These are phyloP conservation scores for Rhynchotus rufescens DNA, from an alignment of 2,797 vertebrate genomes.

Conservation along the genomic window DNA sequence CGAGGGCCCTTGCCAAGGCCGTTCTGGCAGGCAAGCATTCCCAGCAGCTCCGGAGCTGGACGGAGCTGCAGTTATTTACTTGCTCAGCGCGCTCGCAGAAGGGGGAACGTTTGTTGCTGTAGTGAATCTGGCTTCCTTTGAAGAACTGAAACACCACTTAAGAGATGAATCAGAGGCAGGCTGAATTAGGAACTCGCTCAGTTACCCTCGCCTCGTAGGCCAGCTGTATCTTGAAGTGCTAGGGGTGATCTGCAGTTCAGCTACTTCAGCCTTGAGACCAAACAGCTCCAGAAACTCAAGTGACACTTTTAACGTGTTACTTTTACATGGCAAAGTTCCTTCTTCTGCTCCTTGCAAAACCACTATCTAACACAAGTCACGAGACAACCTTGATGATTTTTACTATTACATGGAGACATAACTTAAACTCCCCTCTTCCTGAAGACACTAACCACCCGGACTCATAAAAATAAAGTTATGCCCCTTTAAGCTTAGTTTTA, in stretches of 20 bases:
- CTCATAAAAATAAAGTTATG: not conserved
- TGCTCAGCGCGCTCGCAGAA: not conserved
- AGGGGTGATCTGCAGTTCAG: not conserved
- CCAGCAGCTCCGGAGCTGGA: not conserved
- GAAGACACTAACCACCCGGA: not conserved
- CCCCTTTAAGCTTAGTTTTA: not conserved
- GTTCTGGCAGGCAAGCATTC: constrained; percentile 28
- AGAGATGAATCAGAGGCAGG: constrained; percentile 33
- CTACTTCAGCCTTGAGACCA: not conserved
- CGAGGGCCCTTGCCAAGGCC: constrained; percentile 25
- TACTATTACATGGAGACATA: not conserved
- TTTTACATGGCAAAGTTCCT: not conserved
- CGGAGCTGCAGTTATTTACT: constrained; percentile 37
- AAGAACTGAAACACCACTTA: constrained; percentile 30
- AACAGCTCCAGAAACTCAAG: not conserved
- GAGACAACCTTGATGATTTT: not conserved
- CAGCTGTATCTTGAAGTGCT: not conserved
- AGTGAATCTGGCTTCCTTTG: constrained; percentile 26
- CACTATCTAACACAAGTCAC: not conserved
- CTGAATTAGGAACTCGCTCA: constrained; percentile 21
- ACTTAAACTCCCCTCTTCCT: not conserved
- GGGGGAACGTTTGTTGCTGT: constrained; percentile 37
- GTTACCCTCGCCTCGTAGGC: not conserved
- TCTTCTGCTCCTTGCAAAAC: not conserved
- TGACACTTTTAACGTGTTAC: accelerated